Conservation (phyloP, 2,113 vertebrate genomes). For the Jacana jacana region DNA sequence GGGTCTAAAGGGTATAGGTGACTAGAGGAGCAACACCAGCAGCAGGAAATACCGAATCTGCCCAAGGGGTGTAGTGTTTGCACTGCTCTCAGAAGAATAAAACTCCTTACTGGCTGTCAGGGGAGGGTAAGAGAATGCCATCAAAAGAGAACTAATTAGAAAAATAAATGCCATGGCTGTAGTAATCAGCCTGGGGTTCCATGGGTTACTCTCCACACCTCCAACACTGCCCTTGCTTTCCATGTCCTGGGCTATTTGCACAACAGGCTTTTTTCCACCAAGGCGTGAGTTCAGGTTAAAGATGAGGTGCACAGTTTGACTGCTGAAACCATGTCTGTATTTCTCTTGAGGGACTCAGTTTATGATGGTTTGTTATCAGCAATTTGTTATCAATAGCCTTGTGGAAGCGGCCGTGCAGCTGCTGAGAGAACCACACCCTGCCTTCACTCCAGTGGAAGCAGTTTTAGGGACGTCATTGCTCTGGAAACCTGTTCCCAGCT, state of each 20-base stretch:
- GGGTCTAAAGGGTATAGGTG: not conserved
- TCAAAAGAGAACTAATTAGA: not conserved
- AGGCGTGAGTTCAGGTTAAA: not conserved
- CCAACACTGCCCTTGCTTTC: not conserved
- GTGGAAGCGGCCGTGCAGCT: not conserved
- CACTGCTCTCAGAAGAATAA: not conserved
- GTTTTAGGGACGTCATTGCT: not conserved
- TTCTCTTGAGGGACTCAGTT: not conserved
- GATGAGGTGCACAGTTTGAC: not conserved
- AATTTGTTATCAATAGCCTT: not conserved
- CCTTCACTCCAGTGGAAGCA: not conserved
- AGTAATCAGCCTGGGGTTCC: not conserved
- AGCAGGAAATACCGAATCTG: not conserved
- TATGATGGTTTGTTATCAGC: not conserved
- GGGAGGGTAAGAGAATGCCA: not conserved
- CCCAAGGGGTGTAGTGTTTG: not conserved
- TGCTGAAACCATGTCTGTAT: not conserved
- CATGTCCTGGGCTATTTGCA: not conserved
- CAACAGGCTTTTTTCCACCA: not conserved
- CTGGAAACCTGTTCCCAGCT: not conserved
- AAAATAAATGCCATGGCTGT: not conserved
- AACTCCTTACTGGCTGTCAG: not conserved
- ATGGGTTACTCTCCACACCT: not conserved
- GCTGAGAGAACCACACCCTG: not conserved
- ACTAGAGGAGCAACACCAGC: not conserved